A percentile compares a stretch with the other conserved stretches of the same genome.
phyloP scores from a whole-genome alignment of 2,888 invertebrate species.

The Lasioglossum morio region DNA sequence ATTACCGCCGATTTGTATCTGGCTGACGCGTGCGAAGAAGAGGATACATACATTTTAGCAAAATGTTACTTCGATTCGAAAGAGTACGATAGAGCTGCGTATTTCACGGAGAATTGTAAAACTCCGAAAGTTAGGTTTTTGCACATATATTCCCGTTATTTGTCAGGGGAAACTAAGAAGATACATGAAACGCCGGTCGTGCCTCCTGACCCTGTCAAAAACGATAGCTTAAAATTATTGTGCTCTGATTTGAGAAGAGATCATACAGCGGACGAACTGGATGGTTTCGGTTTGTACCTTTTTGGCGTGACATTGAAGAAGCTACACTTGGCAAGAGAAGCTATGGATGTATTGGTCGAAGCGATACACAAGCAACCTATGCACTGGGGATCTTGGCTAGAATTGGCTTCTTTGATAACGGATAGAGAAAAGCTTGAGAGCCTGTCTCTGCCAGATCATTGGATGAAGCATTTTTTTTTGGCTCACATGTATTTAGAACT shows the following conservation, averaged over 20 bases:
- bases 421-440: slow-evolving; percentile 91
- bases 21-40: slow-evolving; percentile 87
- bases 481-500: slow-evolving; percentile 96
- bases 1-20: slow-evolving; percentile 83
- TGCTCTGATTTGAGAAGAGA: slow-evolving; percentile 87
- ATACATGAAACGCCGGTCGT: slow-evolving; percentile 93
- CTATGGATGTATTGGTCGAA: slow-evolving; percentile 92
- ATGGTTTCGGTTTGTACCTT: slow-evolving; percentile 95
- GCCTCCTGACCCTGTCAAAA: slow-evolving; percentile 87
- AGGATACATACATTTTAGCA: slow-evolving; percentile 91
- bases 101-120: slow-evolving; percentile 90
- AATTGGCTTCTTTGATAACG: slow-evolving; percentile 93
- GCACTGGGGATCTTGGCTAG: slow-evolving; percentile 98
- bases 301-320: slow-evolving; percentile 96
- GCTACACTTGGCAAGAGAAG: slow-evolving; percentile 91
- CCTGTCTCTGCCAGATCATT: slow-evolving; percentile 92
- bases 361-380: slow-evolving; percentile 92
- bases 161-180: slow-evolving; percentile 95
- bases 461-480: slow-evolving; percentile 97
- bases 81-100: slow-evolving; percentile 95
- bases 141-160: slow-evolving; percentile 93
- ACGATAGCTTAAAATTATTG: slow-evolving; percentile 86
- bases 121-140: slow-evolving; percentile 92
- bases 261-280: slow-evolving; percentile 88
- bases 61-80: slow-evolving; percentile 95